These are phyloP conservation scores for Irena cyanogastra DNA, from an alignment of 2,113 vertebrate species.

Conservation along the genomic window DNA sequence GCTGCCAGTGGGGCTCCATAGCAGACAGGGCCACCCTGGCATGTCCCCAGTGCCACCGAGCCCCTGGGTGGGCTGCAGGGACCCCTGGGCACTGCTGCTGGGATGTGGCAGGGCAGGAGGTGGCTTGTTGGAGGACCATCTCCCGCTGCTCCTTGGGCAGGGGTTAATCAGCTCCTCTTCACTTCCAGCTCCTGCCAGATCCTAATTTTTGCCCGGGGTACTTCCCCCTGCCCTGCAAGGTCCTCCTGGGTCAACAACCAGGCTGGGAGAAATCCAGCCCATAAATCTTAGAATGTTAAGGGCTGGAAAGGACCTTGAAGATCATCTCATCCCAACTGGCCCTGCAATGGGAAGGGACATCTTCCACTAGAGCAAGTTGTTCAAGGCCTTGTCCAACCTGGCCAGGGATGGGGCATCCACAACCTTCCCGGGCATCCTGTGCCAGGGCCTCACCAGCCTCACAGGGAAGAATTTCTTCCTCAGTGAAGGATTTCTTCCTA, in stretches of 20 bases:
- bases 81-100: accelerated
- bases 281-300: not conserved
- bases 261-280: not conserved
- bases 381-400: not conserved
- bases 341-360: not conserved
- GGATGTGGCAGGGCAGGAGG: not conserved
- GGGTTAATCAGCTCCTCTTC: not conserved
- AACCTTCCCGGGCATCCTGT: not conserved
- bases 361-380: not conserved
- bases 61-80: not conserved
- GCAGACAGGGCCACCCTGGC: accelerated
- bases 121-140: accelerated
- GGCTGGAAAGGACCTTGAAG: not conserved
- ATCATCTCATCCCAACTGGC: not conserved
- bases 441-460: not conserved
- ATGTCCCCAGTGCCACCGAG: accelerated
- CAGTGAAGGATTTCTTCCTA: not conserved
- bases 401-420: not conserved
- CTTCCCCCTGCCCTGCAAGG: not conserved
- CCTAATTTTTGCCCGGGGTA: accelerated
- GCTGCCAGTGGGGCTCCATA: accelerated
- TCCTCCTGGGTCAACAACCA: not conserved
- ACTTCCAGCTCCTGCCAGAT: not conserved
- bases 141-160: accelerated
- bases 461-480: not conserved